Percentiles rank a stretch among this genome's conserved stretches.
These are phyloP conservation scores for Leptocoma aspasia DNA, from an alignment of 2,113 vertebrate species.

Conservation along the genomic window DNA sequence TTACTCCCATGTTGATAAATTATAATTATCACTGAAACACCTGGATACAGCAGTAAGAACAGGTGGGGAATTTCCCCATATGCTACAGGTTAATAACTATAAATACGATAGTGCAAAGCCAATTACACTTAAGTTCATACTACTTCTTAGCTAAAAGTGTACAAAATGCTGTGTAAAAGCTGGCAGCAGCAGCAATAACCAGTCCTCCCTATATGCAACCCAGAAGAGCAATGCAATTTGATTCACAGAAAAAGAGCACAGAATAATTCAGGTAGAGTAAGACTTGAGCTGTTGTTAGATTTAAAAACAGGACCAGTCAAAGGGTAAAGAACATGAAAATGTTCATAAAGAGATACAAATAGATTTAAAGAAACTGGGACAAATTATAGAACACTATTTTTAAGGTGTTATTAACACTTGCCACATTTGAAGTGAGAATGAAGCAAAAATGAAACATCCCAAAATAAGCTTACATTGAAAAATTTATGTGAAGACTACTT, in stretches of 20 bases:
- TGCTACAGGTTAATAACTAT: slow-evolving; percentile 20
- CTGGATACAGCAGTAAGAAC: slow-evolving; percentile 32
- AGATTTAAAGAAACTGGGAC: neutral
- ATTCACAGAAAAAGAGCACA: neutral
- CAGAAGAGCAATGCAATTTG: neutral
- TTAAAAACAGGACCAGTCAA: neutral
- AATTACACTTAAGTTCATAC: neutral
- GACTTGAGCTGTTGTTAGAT: neutral
- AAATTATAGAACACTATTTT: slow-evolving; percentile 15
- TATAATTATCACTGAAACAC: slow-evolving; percentile 33
- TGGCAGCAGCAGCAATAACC: neutral
- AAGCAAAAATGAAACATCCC: neutral
- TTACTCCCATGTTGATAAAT: slow-evolving; percentile 5
- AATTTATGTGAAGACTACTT: neutral
- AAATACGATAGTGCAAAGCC: neutral
- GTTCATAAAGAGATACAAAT: neutral
- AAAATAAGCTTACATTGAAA: slow-evolving; percentile 8
- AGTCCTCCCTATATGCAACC: neutral
- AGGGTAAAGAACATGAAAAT: neutral
- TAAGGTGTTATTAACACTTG: neutral
- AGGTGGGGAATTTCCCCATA: slow-evolving; percentile 31
- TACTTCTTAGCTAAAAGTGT: neutral
- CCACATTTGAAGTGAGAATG: neutral
- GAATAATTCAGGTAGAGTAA: neutral
- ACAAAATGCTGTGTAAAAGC: neutral